Base-by-base conservation (phyloP, 92 coral and sea anemone genomes). In the Plumapathes pennacea region DNA sequence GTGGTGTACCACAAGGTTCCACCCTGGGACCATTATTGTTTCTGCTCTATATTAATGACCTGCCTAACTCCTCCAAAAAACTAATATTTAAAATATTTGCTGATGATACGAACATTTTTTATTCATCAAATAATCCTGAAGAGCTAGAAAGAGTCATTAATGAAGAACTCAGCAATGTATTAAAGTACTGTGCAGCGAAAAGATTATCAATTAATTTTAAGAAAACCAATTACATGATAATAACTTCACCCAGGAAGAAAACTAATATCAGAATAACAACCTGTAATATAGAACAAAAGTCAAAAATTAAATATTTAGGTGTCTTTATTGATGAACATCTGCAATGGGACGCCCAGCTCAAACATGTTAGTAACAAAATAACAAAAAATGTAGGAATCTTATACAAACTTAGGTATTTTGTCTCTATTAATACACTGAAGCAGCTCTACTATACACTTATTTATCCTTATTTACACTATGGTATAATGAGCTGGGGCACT, bases 401-500 rank as follows among this genome's bases (percentile, higher is more conserved):
- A 32, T 60, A 28, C 50, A 61, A 59, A 18, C 48, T 70, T 29
- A 60, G 70, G 25, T 47, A 57, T 41, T 70, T 58, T 23, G 30
- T 59, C 25, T n/a, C 23, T 26, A 52, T 50, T 34, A 28, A 31
- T 19, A 63, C 41, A 39, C 51, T 72, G 13, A 30, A 32, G 21
- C 54, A 46, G 12, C 17, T 71, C 44, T 71, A 71, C 32, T 60
- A 71, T 43, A 23, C 51, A 5, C 40, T 72, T 14, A 72, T 72
- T 3, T 72, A 62, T 72, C 80, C 72, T 14, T 72, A 72, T 40
- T 27, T 71, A 25, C 38, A 17, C 50, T 72, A 62, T 49, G 80
- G 66, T 30, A 11, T 65, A 32, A 54, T 65, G 68, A 76, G 83
- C 37, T 64, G 82, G 82, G 82, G 82, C 27, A 74, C 47, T 30